Evolutionary conservation across 2,797 vertebrate species (phyloP).

Genomic region (Hemibagrus guttatus): DNA sequence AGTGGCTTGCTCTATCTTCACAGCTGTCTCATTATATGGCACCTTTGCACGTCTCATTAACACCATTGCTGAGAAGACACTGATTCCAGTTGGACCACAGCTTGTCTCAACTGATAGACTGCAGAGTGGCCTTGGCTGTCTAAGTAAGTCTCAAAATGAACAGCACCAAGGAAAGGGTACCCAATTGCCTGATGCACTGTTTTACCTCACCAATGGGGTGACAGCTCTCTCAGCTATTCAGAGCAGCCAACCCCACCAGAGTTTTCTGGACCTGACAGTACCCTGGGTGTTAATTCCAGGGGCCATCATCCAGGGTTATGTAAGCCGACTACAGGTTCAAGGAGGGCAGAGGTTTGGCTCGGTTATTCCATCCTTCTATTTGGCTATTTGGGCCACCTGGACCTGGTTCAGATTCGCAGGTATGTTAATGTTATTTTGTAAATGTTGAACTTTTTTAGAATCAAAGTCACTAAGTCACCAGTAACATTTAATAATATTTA

Average conservation of each 20-base stretch:
- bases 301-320: conserved; percentile 75
- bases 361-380: conserved; percentile 80
- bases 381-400: conserved; percentile 84
- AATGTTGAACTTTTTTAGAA: neutral
- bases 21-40: conserved; percentile 76
- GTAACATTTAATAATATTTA: neutral
- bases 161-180: conserved; percentile 32
- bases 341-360: conserved; percentile 77
- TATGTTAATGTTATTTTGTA: conserved; percentile 49
- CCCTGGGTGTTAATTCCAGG: conserved; percentile 85
- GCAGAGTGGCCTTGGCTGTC: conserved; percentile 56
- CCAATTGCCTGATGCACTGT: conserved; percentile 77
- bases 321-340: conserved; percentile 80
- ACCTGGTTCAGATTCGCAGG: conserved; percentile 86
- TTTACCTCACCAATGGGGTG: conserved; percentile 85
- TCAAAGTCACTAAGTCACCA: neutral
- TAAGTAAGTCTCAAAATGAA: conserved; percentile 45
- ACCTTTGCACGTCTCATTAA: conserved; percentile 85
- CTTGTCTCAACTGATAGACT: conserved; percentile 73
- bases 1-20: conserved; percentile 77
- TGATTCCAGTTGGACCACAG: conserved; percentile 81
- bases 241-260: neutral
- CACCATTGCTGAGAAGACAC: conserved; percentile 84
- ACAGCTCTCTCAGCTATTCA: conserved; percentile 81
- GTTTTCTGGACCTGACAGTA: conserved; percentile 75